Evolutionary conservation across 2,797 vertebrate species (phyloP).

Genomic region (Apogon talboti): DNA sequence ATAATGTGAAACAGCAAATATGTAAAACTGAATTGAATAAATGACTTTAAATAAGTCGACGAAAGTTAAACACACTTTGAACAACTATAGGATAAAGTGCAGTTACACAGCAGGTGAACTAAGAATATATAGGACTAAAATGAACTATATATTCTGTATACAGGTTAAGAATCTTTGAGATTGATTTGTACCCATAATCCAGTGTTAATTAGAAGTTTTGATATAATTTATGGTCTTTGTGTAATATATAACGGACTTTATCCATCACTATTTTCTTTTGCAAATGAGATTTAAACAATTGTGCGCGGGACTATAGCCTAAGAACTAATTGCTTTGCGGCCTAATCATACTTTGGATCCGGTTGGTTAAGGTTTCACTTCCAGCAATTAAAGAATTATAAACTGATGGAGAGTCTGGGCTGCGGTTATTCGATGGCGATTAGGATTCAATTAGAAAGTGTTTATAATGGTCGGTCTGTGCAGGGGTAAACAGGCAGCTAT

Average conservation of each 20-base stretch:
- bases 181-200: too few relatives aligned
- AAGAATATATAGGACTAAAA: background rate
- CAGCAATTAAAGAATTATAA: constrained; percentile 93
- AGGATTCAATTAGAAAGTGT: constrained; percentile 99
- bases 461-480: constrained; percentile 90
- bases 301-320: constrained; percentile 16
- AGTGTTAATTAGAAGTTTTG: too few relatives aligned
- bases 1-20: background rate
- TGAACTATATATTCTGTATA: too few relatives aligned
- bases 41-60: too few relatives aligned
- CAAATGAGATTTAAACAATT: constrained; percentile 52
- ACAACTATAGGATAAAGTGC: too few relatives aligned
- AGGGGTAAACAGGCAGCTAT: constrained; percentile 98
- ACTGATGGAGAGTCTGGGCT: constrained; percentile 87
- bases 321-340: constrained; percentile 42
- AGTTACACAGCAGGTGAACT: background rate
- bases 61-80: background rate
- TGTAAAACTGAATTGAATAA: background rate
- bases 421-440: constrained; percentile 96
- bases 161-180: too few relatives aligned
- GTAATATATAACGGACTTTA: background rate
- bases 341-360: constrained; percentile 61
- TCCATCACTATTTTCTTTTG: constrained; percentile 15
- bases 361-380: constrained; percentile 67
- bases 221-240: too few relatives aligned